These are phyloP conservation scores for Heliothis subflexa DNA, from an alignment of 1,140 invertebrate genomes.

Conservation along the genomic window DNA sequence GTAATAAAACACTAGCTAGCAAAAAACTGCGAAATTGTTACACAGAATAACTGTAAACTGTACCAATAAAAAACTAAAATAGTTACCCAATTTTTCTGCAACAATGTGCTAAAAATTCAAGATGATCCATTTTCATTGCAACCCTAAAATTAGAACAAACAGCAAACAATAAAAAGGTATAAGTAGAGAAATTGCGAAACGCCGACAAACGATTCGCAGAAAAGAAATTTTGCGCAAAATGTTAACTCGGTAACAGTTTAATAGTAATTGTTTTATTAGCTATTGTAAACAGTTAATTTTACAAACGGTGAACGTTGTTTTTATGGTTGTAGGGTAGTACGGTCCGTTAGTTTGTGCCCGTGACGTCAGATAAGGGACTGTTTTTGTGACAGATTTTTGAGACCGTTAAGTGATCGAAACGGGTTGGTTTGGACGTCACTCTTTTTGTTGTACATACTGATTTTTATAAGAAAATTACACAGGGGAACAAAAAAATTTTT, in stretches of 20 bases:
- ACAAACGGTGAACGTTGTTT: conserved; percentile 41
- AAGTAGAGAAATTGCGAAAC: conserved; percentile 54
- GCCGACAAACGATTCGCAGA: conserved; percentile 58
- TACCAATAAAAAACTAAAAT: conserved; percentile 1
- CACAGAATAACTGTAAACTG: not conserved
- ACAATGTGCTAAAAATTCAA: not conserved
- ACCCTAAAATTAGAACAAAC: conserved; percentile 19
- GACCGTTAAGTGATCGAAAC: conserved; percentile 1
- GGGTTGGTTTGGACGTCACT: conserved; percentile 24
- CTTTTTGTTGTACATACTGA: not conserved
- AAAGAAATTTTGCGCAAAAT: conserved; percentile 72
- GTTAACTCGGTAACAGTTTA: conserved; percentile 42
- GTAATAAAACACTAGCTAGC: not conserved
- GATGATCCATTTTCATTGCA: conserved; percentile 31
- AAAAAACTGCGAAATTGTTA: not conserved
- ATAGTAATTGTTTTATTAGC: conserved; percentile 54
- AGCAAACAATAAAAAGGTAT: not conserved
- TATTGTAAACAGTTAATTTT: conserved; percentile 30
- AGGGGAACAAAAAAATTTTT: too few relatives aligned
- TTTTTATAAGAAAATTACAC: too few relatives aligned
- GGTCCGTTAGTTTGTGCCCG: conserved; percentile 48
- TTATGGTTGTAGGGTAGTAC: conserved; percentile 42
- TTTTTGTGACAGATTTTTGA: conserved; percentile 32
- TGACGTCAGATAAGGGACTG: conserved; percentile 52
- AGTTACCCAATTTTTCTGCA: not conserved